phyloP scores from a whole-genome alignment of 2,888 invertebrate species.

The Tipula unca region DNA sequence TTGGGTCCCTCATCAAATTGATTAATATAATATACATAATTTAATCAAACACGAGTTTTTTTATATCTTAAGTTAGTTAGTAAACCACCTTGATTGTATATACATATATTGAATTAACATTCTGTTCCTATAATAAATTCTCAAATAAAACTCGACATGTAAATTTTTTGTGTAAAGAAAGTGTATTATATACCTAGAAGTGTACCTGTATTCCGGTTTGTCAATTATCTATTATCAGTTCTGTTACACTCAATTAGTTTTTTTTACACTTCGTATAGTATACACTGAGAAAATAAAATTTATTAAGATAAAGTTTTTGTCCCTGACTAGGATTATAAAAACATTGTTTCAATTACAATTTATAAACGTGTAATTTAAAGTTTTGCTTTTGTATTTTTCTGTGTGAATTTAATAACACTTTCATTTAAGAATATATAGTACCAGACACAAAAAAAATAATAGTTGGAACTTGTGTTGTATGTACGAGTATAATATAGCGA shows the following conservation, averaged over 20 bases:
- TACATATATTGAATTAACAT: neutral
- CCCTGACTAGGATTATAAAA: slow-evolving; percentile 14
- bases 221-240: neutral
- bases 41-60: neutral
- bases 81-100: neutral
- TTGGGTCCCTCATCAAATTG: neutral
- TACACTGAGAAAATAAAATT: neutral
- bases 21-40: neutral
- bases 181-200: neutral
- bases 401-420: neutral
- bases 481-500: neutral
- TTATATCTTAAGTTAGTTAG: neutral
- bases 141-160: neutral
- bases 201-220: neutral
- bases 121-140: neutral
- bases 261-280: neutral
- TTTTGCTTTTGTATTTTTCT: neutral
- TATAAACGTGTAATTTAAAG: neutral
- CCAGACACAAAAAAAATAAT: neutral
- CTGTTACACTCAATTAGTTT: neutral
- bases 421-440: neutral
- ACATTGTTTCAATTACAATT: neutral
- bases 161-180: neutral
- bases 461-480: neutral
- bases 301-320: slow-evolving; percentile 4